Evolutionary conservation across 2,113 vertebrate species (phyloP).

Genomic region (Chaetodon trifascialis): DNA sequence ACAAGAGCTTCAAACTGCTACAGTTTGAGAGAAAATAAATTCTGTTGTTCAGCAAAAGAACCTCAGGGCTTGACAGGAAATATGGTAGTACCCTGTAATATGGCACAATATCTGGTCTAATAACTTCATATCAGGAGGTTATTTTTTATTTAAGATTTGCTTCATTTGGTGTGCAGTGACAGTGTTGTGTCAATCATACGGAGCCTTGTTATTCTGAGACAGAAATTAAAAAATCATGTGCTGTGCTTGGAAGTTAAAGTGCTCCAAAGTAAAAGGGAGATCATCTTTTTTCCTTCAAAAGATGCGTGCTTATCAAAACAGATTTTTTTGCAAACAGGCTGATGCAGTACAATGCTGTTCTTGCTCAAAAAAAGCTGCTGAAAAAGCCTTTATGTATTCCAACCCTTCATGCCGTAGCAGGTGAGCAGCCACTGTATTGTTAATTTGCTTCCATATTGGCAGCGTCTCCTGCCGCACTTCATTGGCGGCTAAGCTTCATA

Average conservation of each 20-base stretch:
- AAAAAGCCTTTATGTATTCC: slow-evolving; percentile 66
- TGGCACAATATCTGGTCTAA: slow-evolving; percentile 14
- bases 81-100: not conserved
- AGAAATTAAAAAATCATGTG: slow-evolving; percentile 50
- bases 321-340: slow-evolving; percentile 68
- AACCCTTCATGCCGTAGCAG: slow-evolving; percentile 53
- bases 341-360: slow-evolving; percentile 71
- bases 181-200: slow-evolving; percentile 6
- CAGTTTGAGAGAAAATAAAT: slow-evolving; percentile 3
- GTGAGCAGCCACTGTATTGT: slow-evolving; percentile 56
- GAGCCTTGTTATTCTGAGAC: slow-evolving; percentile 38
- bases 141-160: slow-evolving; percentile 5
- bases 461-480: slow-evolving; percentile 49
- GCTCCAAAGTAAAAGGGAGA: slow-evolving; percentile 45
- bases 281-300: slow-evolving; percentile 55
- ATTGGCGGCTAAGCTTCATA: slow-evolving; percentile 52
- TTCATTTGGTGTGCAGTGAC: slow-evolving; percentile 24
- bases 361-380: slow-evolving; percentile 69
- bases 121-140: slow-evolving; percentile 1
- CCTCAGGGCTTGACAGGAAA: not conserved
- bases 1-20: slow-evolving; percentile 1
- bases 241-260: slow-evolving; percentile 48
- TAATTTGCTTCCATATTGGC: slow-evolving; percentile 54
- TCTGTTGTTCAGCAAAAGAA: slow-evolving; percentile 5
- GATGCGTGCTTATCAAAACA: slow-evolving; percentile 71